These are phyloP conservation scores for Harpegnathos saltator DNA, from an alignment of 1,140 invertebrate genomes.

Conservation along the genomic window DNA sequence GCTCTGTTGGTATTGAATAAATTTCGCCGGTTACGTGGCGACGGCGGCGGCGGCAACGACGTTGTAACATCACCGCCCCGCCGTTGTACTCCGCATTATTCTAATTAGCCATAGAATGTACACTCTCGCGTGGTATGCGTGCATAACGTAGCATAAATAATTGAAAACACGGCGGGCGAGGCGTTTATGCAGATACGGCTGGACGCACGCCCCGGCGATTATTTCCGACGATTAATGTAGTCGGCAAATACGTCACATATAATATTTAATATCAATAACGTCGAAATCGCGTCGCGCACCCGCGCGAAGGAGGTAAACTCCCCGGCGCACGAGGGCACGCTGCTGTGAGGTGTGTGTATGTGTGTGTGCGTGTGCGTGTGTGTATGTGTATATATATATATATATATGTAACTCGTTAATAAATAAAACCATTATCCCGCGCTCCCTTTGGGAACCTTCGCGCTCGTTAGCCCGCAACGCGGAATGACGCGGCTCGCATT, in stretches of 20 bases:
- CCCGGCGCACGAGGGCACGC: no score
- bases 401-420: conserved; percentile 3
- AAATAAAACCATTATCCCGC: conserved; percentile 39
- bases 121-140: conserved; percentile 21
- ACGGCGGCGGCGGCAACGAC: conserved; percentile 5
- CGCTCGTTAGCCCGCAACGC: not conserved
- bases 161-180: conserved; percentile 44
- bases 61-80: conserved; percentile 57
- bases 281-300: not conserved
- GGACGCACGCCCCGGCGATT: conserved; percentile 24
- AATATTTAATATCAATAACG: conserved; percentile 44
- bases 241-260: conserved; percentile 11
- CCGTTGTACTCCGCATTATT: conserved; percentile 54
- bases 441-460: not conserved
- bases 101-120: conserved; percentile 56
- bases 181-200: conserved; percentile 39
- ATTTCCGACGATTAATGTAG: conserved; percentile 47
- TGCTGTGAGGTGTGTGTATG: no score
- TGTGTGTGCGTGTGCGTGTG: no score
- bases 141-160: conserved; percentile 59
- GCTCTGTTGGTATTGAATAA: conserved; percentile 61
- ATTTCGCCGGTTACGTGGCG: conserved; percentile 24
- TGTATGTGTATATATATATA: no score
- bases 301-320: conserved; percentile 11
- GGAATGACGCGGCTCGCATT: conserved; percentile 11